phyloP scores from a whole-genome alignment of 2,888 invertebrate genomes.

The Amphimallon solstitiale region DNA sequence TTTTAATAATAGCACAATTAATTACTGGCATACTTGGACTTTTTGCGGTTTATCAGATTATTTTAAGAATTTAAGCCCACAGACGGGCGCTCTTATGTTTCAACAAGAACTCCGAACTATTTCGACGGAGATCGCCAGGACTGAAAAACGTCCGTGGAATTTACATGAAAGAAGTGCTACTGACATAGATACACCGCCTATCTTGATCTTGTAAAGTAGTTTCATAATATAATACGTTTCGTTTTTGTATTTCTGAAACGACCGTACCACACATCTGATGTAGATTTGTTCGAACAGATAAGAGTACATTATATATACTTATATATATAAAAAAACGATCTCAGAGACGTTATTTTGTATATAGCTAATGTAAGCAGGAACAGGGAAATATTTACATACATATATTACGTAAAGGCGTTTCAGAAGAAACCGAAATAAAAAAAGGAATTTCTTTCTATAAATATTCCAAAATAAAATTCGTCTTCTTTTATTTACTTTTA shows the following conservation, averaged over 20 bases:
- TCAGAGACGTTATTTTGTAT: neutral
- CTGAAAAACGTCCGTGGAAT: constrained; percentile 32
- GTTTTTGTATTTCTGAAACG: neutral
- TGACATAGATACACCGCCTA: constrained; percentile 32
- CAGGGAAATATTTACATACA: constrained; percentile 8
- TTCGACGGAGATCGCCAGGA: constrained; percentile 23
- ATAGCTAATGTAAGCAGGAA: neutral
- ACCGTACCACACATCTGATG: constrained; percentile 13
- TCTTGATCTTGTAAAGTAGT: constrained; percentile 30
- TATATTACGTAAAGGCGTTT: constrained; percentile 1
- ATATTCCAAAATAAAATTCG: too few species aligned
- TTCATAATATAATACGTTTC: constrained; percentile 16
- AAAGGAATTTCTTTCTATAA: too few species aligned
- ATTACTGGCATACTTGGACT: constrained; percentile 43
- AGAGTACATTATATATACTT: neutral
- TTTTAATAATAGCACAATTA: constrained; percentile 44
- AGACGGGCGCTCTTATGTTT: constrained; percentile 5
- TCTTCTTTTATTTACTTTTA: too few species aligned
- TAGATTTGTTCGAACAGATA: constrained; percentile 3
- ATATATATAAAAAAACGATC: neutral
- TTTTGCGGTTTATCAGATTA: constrained; percentile 40
- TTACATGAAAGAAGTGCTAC: constrained; percentile 36
- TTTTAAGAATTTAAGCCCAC: constrained; percentile 42
- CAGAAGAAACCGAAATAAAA: too few species aligned
- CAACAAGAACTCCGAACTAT: constrained; percentile 24